These are phyloP conservation scores for Cyrtorhinus lividipennis DNA, from an alignment of 1,140 invertebrate species.

Conservation along the genomic window DNA sequence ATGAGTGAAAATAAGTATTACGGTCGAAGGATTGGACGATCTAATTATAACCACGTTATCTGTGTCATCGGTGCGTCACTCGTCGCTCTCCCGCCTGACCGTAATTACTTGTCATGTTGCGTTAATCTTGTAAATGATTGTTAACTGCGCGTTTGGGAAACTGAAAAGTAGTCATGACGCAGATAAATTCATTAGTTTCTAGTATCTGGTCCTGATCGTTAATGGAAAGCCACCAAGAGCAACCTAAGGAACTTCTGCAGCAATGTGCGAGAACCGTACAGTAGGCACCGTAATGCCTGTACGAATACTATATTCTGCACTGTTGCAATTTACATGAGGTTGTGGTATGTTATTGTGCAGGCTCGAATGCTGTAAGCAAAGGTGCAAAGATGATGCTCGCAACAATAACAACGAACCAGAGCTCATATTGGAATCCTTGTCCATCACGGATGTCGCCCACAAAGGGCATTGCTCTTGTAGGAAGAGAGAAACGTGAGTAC, in stretches of 20 bases:
- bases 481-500: conserved; percentile 16
- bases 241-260: no score
- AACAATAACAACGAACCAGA: conserved; percentile 11
- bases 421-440: conserved; percentile 12
- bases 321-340: not conserved
- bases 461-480: conserved; percentile 18
- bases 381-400: not conserved
- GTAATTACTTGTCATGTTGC: not conserved
- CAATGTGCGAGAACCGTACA: no score
- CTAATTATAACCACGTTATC: not conserved
- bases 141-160: not conserved
- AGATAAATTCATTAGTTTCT: no score
- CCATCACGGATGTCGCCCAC: conserved; percentile 11
- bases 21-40: not conserved
- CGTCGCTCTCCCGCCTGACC: not conserved
- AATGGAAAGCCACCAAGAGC: no score
- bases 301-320: not conserved
- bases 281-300: not conserved
- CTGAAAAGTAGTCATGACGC: no score
- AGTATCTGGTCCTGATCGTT: no score
- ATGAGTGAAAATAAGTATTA: no score
- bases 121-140: not conserved
- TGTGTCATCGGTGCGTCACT: not conserved
- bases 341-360: not conserved
- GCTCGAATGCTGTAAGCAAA: not conserved